Base-by-base conservation (phyloP, 2,888 invertebrate species). In the Tigriopus californicus region DNA sequence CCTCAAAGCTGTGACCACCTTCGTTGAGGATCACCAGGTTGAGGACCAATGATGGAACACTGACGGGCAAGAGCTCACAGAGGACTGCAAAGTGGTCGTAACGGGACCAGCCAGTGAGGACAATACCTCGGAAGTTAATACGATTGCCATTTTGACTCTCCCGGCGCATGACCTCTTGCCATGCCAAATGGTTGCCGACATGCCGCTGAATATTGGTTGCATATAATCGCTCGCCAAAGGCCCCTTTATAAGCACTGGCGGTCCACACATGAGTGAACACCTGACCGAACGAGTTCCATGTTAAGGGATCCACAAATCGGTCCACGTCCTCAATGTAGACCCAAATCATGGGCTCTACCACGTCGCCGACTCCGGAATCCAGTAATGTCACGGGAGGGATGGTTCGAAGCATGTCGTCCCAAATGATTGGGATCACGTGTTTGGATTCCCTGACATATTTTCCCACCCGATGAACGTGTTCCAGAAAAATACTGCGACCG, bases 271-370 rank as follows among this genome's bases (percentile, higher is more conserved):
- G 76, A 4, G 77, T 75, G 66, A 83, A 83, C 11, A 81, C 77
- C 15, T 77, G 74, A 0, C 79, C 75, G 64, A 80, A 82, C 64
- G 79, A 61, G 64, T 64, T 60, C 68, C 68, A 66, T 65, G 68
- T 62, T 67, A 68, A 62, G 65, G 69, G 65, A 65, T 72, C 62
- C 71, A 69, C 65, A 41, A 69, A 65, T 13, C 65, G 64, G 20
- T 66, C 65, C 15, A 70, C 66, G 61, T 69, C 81, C 66, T 79
- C 80, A 11, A 80, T 80, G 67, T 85, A 85, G 3, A 83, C 82
- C 85, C 85, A 85, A 25, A 85, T 79, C 83, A 85, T 83, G 1
- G 83, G 82, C 66, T 85, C 83, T 0, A 85, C 82, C 44, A 81
- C 71, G 41, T 74, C 72, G 1, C 81, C 80, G 15, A 85, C 73